A percentile compares a stretch with the other conserved stretches of the same genome.
phyloP scores from a whole-genome alignment of 2,888 invertebrate genomes.

The Cantharis rufa region DNA sequence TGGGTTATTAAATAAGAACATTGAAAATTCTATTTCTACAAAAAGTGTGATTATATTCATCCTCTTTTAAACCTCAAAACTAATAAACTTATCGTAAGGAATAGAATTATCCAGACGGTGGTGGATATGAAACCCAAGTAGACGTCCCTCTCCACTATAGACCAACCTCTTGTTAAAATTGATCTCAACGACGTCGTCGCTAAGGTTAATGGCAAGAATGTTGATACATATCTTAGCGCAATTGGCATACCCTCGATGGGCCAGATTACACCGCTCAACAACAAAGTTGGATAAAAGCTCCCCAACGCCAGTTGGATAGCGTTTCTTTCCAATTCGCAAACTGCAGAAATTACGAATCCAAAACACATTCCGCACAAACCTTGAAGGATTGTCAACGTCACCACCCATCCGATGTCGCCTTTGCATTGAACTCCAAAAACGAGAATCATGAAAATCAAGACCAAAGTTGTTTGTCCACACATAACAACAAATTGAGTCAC shows the following conservation, averaged over 20 bases:
- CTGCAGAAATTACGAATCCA: slow-evolving; percentile 91
- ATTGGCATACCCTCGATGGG: slow-evolving; percentile 95
- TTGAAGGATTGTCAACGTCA: slow-evolving; percentile 84
- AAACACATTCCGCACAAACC: slow-evolving; percentile 96
- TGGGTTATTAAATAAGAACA: not conserved
- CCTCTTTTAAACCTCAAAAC: slow-evolving; percentile 82
- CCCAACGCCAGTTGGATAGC: slow-evolving; percentile 92
- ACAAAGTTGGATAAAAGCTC: slow-evolving; percentile 91
- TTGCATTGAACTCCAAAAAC: slow-evolving; percentile 90
- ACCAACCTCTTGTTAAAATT: slow-evolving; percentile 88
- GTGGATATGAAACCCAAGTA: slow-evolving; percentile 88
- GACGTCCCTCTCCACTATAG: slow-evolving; percentile 77
- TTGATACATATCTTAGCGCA: slow-evolving; percentile 75
- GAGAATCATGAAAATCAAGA: slow-evolving; percentile 88
- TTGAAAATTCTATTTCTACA: not conserved
- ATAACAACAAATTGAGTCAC: slow-evolving; percentile 93
- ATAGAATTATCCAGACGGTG: slow-evolving; percentile 81
- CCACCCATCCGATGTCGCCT: slow-evolving; percentile 83
- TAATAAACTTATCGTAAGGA: slow-evolving; percentile 77
- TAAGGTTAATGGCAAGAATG: slow-evolving; percentile 83
- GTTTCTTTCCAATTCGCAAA: slow-evolving; percentile 89
- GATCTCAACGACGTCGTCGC: slow-evolving; percentile 91
- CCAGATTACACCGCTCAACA: slow-evolving; percentile 95
- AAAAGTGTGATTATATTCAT: slow-evolving; percentile 52
- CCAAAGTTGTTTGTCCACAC: slow-evolving; percentile 90